Evolutionary conservation across 2,888 invertebrate genomes (phyloP), one percentile per base, ranked within the genome.

Genomic region (Hirtodrosophila duncani): DNA sequence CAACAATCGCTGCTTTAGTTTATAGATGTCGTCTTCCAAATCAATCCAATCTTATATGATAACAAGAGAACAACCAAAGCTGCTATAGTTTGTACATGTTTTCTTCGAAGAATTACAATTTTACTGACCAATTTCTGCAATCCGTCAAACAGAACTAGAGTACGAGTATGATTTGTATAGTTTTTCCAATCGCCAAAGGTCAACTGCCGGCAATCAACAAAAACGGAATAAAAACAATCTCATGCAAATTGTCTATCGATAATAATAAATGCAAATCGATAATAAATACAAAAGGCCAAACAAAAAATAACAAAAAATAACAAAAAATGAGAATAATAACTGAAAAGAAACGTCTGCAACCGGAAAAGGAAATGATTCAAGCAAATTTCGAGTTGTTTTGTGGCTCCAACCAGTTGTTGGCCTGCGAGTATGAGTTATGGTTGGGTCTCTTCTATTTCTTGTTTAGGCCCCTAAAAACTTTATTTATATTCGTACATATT

Each of bases 351-450:
- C 55, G 48, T 45, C 59, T 39, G 30, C 66, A 72, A 78, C 78
- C 78, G 75, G 75, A 75, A 75, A 75, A 74, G 78, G 78, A 75
- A 75, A 75, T 75, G 78, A 74, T 62, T 63, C 53, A 57, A 62
- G 50, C 65, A 49, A 49, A 49, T 61, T 57, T 64, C 11, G 31
- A 58, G 39, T 29, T 29, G 23, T 16, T 29, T 24, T 24, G 20
- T 14, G 14, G 18, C 24, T 26, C 17, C 21, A 33, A 49, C 33
- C 50, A 41, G 51, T 52, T 42, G 33, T 23, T 27, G n/a, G 18
- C 21, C 37, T 52, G 10, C 31, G 46, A 24, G 16, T 37, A 10
- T 17, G 11, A 10, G 11, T 17, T 21, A 27, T 21, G 34, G 20
- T 41, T 34, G 5, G 8, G 8, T n/a, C 10, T 23, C 16, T 52